Percentiles rank a stretch among this genome's conserved stretches.
phyloP scores from a whole-genome alignment of 2,888 invertebrate genomes.

The Eilema griseolum region DNA sequence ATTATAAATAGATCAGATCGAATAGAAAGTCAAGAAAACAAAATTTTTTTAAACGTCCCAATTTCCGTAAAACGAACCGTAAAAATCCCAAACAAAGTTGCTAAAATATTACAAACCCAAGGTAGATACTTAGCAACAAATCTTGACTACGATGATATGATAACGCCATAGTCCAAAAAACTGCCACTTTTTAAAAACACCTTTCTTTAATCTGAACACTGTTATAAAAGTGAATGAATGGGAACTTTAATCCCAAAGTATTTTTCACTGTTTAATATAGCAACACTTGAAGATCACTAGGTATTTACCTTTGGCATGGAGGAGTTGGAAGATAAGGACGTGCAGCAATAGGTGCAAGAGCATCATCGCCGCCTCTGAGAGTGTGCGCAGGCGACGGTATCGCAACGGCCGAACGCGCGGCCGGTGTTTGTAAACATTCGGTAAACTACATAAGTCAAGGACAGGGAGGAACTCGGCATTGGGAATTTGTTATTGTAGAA shows the following conservation, averaged over 20 bases:
- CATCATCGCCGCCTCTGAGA: constrained; percentile 52
- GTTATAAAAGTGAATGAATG: not conserved
- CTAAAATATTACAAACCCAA: too few species aligned
- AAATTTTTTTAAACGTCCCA: too few species aligned
- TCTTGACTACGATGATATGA: not conserved
- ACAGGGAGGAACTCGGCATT: constrained; percentile 56
- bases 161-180: not conserved
- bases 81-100: too few species aligned
- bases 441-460: constrained; percentile 48
- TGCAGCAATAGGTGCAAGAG: constrained; percentile 50
- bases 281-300: constrained; percentile 5
- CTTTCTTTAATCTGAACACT: not conserved
- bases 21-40: too few species aligned
- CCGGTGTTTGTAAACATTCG: constrained; percentile 72
- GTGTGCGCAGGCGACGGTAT: constrained; percentile 38
- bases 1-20: too few species aligned
- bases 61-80: too few species aligned
- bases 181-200: not conserved
- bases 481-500: too few species aligned
- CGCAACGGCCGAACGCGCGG: constrained; percentile 31
- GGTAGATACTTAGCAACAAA: not conserved
- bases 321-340: constrained; percentile 44
- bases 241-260: not conserved
- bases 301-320: constrained; percentile 45
- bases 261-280: not conserved